phyloP scores from a whole-genome alignment of 2,888 invertebrate species.

The Drosophila picticornis region DNA sequence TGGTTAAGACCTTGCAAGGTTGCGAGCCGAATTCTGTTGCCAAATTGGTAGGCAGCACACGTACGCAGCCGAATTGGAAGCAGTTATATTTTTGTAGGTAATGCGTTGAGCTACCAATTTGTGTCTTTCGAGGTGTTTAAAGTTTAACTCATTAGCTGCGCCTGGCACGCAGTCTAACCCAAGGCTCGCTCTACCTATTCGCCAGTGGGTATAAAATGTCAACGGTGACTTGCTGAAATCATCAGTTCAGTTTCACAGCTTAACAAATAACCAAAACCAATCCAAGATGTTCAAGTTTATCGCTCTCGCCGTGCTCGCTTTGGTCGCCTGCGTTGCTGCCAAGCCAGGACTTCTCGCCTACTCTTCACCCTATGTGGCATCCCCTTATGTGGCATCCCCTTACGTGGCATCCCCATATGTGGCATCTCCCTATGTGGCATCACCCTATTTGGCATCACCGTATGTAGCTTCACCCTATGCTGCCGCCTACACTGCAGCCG shows the following conservation, averaged over 20 bases:
- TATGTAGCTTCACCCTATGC: constrained; percentile 61
- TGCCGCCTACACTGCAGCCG: constrained; percentile 59
- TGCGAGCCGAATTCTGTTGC: constrained; percentile 31
- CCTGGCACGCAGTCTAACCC: constrained; percentile 35
- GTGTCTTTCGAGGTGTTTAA: constrained; percentile 25
- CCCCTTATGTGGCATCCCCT: constrained; percentile 80
- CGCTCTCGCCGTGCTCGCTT: constrained; percentile 77
- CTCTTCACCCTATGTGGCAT: constrained; percentile 85
- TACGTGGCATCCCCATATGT: constrained; percentile 77
- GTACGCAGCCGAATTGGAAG: constrained; percentile 19
- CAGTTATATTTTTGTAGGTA: constrained; percentile 28
- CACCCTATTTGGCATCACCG: constrained; percentile 62
- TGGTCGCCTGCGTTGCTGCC: constrained; percentile 77
- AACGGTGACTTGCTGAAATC: constrained; percentile 17
- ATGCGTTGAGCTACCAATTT: constrained; percentile 4
- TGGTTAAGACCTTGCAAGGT: constrained; percentile 55
- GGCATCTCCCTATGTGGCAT: constrained; percentile 65
- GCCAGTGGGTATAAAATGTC: constrained; percentile 42
- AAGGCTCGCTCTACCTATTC: constrained; percentile 44
- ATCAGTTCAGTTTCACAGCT: constrained; percentile 58
- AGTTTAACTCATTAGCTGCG: constrained; percentile 29
- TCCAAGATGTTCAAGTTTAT: constrained; percentile 75
- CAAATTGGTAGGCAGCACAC: constrained; percentile 43
- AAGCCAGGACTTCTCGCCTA: constrained; percentile 82
- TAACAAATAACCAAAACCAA: constrained; percentile 22